phyloP scores from a whole-genome alignment of 2,113 vertebrate genomes.

The Actenoides hombroni region DNA sequence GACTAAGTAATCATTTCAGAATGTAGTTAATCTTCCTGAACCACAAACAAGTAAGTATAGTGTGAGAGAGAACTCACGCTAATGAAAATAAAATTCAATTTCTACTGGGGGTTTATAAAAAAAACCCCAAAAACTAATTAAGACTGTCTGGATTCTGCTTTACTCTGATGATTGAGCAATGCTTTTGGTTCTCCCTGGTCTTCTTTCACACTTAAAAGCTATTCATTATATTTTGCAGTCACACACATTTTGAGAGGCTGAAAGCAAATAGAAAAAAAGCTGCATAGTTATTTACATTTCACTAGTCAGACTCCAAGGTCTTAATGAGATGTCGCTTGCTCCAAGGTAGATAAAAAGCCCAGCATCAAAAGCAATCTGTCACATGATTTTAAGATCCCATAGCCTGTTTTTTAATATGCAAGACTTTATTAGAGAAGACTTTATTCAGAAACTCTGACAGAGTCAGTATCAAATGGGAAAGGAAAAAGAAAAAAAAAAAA shows the following conservation, averaged over 20 bases:
- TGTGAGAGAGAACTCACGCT: neutral
- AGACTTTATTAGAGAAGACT: neutral
- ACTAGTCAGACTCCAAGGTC: slow-evolving; percentile 43
- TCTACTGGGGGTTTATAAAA: neutral
- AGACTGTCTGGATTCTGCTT: slow-evolving; percentile 15
- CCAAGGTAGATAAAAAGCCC: slow-evolving; percentile 24
- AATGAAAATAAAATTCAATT: slow-evolving; percentile 10
- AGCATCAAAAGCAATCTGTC: slow-evolving; percentile 31
- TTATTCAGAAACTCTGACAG: neutral
- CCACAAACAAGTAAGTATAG: neutral
- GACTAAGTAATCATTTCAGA: neutral
- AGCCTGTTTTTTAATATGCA: slow-evolving; percentile 9
- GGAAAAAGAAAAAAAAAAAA: neutral
- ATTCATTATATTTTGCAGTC: slow-evolving; percentile 52
- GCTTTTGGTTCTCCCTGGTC: neutral
- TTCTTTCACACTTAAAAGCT: slow-evolving; percentile 15
- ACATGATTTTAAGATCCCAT: slow-evolving; percentile 17
- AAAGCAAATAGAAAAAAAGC: slow-evolving; percentile 46
- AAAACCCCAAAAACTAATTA: neutral
- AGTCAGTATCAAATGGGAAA: neutral
- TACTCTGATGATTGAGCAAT: neutral
- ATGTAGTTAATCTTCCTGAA: neutral
- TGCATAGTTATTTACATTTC: slow-evolving; percentile 46
- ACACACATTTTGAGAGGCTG: slow-evolving; percentile 23
- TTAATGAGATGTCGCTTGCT: slow-evolving; percentile 55